A percentile compares a stretch with the other conserved stretches of the same genome.
Evolutionary conservation across 2,888 invertebrate genomes (phyloP).

Genomic region (Ectobius pallidus): DNA sequence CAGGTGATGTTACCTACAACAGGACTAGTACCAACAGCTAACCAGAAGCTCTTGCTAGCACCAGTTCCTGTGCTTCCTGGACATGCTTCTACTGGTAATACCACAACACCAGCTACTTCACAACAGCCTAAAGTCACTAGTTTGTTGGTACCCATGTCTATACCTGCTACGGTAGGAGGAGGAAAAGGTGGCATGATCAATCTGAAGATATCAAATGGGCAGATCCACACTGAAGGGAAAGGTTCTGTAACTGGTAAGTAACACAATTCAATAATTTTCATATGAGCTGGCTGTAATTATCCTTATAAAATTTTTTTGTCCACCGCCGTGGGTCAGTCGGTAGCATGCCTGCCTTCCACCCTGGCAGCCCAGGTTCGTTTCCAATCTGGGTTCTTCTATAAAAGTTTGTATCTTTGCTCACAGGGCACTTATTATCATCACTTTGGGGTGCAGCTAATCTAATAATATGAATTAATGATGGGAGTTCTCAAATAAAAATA

Average conservation of each 20-base stretch:
- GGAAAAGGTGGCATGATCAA: conserved; percentile 66
- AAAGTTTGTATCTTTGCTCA: no score
- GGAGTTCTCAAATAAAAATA: no score
- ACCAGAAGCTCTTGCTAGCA: conserved; percentile 64
- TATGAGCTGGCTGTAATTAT: no score
- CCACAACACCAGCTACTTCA: conserved; percentile 43
- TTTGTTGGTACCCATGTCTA: conserved; percentile 36
- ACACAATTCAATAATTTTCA: no score
- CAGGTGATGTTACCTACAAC: conserved; percentile 28
- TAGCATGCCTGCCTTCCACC: no score
- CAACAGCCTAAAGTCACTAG: conserved; percentile 48
- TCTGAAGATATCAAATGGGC: conserved; percentile 71
- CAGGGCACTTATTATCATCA: no score
- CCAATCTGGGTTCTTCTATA: no score
- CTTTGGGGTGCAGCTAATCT: no score
- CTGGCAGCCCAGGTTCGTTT: no score
- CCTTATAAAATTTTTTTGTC: no score
- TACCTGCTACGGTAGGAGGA: conserved; percentile 26
- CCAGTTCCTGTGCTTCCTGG: conserved; percentile 55
- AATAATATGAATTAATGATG: no score
- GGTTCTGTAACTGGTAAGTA: conserved; percentile 39
- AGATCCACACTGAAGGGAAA: conserved; percentile 64
- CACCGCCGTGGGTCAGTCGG: no score
- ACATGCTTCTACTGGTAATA: conserved; percentile 27
- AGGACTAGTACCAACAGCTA: conserved; percentile 46